Evolutionary conservation across 2,113 vertebrate genomes (phyloP).

Genomic region (Carettochelys insculpta): DNA sequence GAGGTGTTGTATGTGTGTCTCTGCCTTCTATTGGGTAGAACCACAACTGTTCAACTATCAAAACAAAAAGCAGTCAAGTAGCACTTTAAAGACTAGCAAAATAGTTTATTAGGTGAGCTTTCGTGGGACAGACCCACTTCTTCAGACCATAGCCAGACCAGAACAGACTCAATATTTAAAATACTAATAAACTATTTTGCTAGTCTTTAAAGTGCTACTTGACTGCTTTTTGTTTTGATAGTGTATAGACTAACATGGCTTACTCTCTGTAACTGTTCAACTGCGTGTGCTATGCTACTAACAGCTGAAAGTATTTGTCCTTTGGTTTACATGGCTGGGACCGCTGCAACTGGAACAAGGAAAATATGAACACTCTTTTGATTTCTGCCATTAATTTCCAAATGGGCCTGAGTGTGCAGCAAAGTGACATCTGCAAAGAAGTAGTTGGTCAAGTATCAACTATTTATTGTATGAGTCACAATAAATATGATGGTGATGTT

Average conservation of each 20-base stretch:
- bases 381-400: background rate
- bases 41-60: background rate
- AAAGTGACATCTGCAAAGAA: slow-evolving; percentile 3
- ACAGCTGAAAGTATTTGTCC: background rate
- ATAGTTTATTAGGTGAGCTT: no score
- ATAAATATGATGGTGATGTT: slow-evolving; percentile 10
- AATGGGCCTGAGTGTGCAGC: slow-evolving; percentile 9
- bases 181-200: no score
- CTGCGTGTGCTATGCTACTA: background rate
- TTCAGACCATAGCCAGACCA: no score
- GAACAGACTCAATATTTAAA: no score
- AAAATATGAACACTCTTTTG: background rate
- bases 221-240: no score
- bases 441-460: background rate
- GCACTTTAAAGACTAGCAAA: no score
- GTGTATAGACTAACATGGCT: no score
- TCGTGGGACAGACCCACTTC: no score
- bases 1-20: background rate
- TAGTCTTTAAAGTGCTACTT: no score
- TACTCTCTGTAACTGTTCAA: background rate
- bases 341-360: background rate
- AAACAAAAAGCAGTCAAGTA: no score
- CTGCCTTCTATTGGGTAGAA: background rate
- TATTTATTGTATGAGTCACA: background rate
- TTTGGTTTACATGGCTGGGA: background rate